Evolutionary conservation across 35 echinoderm and acorn worm genomes (phyloP).

Genomic region (Apostichopus californicus): DNA sequence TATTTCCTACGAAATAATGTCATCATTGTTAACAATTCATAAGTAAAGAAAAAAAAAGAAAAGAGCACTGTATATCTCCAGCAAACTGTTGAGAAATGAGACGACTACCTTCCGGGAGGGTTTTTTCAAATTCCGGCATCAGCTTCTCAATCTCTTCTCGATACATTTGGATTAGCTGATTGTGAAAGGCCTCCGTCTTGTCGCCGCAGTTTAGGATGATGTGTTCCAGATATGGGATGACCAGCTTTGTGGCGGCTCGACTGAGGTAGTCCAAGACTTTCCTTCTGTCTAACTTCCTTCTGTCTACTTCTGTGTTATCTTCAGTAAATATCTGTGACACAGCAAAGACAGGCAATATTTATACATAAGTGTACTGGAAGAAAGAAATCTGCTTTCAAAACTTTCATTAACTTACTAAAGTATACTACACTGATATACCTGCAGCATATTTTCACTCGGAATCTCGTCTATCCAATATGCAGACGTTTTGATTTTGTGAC

Average conservation of each 20-base stretch:
- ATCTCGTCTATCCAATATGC: too few relatives aligned
- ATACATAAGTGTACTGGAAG: too few relatives aligned
- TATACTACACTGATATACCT: too few relatives aligned
- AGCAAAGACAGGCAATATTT: too few relatives aligned
- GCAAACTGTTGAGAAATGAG: neutral
- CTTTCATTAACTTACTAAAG: too few relatives aligned
- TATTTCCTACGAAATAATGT: too few relatives aligned
- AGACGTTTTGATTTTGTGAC: too few relatives aligned
- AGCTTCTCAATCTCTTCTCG: slow-evolving; percentile 82
- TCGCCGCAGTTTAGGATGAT: slow-evolving; percentile 77
- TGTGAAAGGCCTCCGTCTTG: slow-evolving; percentile 87
- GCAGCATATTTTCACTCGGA: too few relatives aligned
- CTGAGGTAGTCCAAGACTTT: slow-evolving; percentile 83
- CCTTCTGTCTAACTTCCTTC: slow-evolving; percentile 69
- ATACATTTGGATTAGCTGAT: slow-evolving; percentile 88
- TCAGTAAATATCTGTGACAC: slow-evolving; percentile 90
- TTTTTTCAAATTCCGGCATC: slow-evolving; percentile 76
- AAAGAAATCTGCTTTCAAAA: too few relatives aligned
- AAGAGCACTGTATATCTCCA: too few relatives aligned
- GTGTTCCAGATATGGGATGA: slow-evolving; percentile 94
- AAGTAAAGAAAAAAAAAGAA: too few relatives aligned
- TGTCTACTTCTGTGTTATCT: slow-evolving; percentile 93
- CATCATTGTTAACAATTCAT: too few relatives aligned
- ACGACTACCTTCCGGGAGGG: slow-evolving; percentile 82
- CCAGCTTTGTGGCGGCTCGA: slow-evolving; percentile 51